Evolutionary conservation across 2,797 vertebrate species (phyloP), one percentile per base, ranked within the genome.

Genomic region (Esox lucius): DNA sequence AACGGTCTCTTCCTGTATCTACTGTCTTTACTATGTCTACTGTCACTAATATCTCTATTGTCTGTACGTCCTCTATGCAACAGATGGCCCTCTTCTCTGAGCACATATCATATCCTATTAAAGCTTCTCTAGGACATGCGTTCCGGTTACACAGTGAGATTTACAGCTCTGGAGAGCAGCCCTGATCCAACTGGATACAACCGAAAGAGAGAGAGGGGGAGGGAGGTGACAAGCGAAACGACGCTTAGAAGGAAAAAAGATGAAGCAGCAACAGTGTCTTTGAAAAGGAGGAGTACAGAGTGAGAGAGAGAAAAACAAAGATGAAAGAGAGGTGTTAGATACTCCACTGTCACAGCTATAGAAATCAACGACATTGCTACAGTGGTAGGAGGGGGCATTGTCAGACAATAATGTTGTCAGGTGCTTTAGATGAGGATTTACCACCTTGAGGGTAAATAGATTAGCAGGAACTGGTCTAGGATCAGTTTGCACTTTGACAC

Each of bases 101-200:
- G 84, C 85, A 87, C 87, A 84, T 85, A 91, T 92, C 89, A 91
- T 91, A 93, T 94, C 92, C 93, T 92, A 92, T 93, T 94, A 93
- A 93, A 90, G 83, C 84, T 84, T 86, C 67, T 85, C 81, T 85
- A 81, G 89, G 87, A 90, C 87, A 90, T 91, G 90, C 87, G 88
- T 89, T 90, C 86, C 88, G 92, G 91, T 91, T 93, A 93, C 84
- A 78, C 77, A 75, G 80, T 51, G 79, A 90, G 91, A 92, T 93
- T 93, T 92, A 91, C 81, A 72, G 87, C 33, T 80, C 71, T 64
- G 26, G 64, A 62, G 84, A 84, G 56, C 72, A 78, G 79, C 80
- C 78, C 86, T 93, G 93, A 94, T 92, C 91, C 87, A 80, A 35
- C 87, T 80, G 85, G 82, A 86, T 68, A 56, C 81, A 78, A 80